Base-by-base conservation (phyloP, 2,888 invertebrate species). In the Coelinius sp. region DNA sequence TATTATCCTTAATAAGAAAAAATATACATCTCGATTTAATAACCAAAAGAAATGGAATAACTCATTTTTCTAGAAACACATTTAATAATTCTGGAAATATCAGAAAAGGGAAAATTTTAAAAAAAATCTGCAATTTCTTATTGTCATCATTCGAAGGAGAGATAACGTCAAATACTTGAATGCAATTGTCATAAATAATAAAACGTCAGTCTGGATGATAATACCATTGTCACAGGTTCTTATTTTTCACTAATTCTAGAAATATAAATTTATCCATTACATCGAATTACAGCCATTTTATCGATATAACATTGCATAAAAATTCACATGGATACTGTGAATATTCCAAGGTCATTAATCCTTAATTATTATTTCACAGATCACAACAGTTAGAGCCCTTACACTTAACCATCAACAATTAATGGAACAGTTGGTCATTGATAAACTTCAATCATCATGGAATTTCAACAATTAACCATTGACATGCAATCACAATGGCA, bases 261-360 rank as follows among this genome's bases (percentile, higher is more conserved):
- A 68, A 68, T 22, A 59, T 46, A 31, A 27, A 62, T 27, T 59
- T 44, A 46, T 56, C 38, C 25, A 53, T 64, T 68, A 31, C 44
- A 69, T 69, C 59, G 22, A 38, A 24, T 64, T 63, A 70, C 63
- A 64, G 49, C 49, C 63, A 67, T 71, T 49, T 49, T 14, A 59
- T 46, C 44, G 38, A 59, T 49, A 67, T 35, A 59, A 59, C 22
- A 71, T 66, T 59, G 22, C 59, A 35, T 31, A 67, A 35, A 52
- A 67, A 49, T 67, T 52, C n/a, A 52, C 22, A n/a, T 38, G 41
- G 17, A 35, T 59, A 59, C 27, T 20, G 27, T 25, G 20, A 56
- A 24, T 56, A 56, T 10, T n/a, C 14, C 27, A n/a, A 56, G 56
- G 25, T 56, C 5, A 27, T 27, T 17, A 7, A 27, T 56, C 27